A percentile compares a stretch with the other conserved stretches of the same genome.
Evolutionary conservation across 2,888 invertebrate species (phyloP).

Genomic region (Apamea sordens): DNA sequence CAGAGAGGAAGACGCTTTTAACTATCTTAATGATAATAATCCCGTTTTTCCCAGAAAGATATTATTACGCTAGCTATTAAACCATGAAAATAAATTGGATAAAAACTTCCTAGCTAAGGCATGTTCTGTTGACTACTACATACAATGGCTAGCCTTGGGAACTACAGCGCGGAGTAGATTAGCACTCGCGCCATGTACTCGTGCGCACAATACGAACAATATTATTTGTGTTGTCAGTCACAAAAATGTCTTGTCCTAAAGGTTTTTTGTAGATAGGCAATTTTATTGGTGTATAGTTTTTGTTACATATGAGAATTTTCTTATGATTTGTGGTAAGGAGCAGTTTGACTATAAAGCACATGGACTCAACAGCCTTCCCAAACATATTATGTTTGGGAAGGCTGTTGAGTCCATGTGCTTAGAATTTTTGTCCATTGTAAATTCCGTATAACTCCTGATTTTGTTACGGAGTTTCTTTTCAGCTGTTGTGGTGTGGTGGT

Average conservation of each 20-base stretch:
- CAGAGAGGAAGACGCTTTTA: neutral
- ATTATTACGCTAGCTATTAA: conserved; percentile 22
- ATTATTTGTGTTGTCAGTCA: neutral
- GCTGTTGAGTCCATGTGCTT: neutral
- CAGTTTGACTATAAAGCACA: neutral
- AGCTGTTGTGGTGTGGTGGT: neutral
- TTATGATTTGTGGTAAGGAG: neutral
- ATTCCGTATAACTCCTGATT: neutral
- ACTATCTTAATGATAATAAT: neutral
- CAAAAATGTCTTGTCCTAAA: conserved; percentile 18
- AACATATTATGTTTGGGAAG: neutral
- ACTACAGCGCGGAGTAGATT: conserved; percentile 35
- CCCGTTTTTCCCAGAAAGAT: neutral
- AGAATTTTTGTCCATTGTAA: neutral
- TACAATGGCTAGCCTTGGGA: conserved; percentile 47
- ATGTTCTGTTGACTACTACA: conserved; percentile 19
- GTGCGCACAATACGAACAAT: conserved; percentile 12
- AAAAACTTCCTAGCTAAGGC: conserved; percentile 39
- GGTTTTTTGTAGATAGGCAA: conserved; percentile 9
- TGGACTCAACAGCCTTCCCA: neutral
- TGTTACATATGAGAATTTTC: conserved; percentile 9
- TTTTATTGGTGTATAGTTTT: conserved; percentile 1
- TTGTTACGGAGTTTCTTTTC: neutral
- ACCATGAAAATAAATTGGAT: conserved; percentile 49
- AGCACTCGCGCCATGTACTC: conserved; percentile 20